phyloP scores from a whole-genome alignment of 2,113 vertebrate species.

The Caretta caretta region DNA sequence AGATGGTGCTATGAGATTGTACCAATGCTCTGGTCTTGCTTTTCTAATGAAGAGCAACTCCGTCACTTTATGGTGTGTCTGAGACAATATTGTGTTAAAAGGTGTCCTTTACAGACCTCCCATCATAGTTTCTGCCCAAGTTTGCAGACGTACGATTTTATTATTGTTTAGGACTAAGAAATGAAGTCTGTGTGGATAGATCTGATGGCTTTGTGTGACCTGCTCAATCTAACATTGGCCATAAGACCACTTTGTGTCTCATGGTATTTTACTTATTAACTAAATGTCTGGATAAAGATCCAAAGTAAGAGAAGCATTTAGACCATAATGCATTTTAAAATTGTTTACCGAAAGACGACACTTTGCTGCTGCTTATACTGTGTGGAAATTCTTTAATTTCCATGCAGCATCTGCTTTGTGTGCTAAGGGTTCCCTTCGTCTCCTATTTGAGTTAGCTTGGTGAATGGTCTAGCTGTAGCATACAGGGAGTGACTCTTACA shows the following conservation, averaged over 20 bases:
- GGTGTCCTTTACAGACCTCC: neutral
- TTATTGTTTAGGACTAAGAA: neutral
- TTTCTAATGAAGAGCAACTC: conserved; percentile 1
- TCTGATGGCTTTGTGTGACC: neutral
- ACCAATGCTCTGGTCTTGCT: neutral
- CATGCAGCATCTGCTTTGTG: neutral
- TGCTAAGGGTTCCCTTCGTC: neutral
- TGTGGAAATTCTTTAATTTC: neutral
- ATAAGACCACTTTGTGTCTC: neutral
- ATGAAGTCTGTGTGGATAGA: neutral
- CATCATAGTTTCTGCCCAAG: neutral
- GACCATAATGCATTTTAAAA: neutral
- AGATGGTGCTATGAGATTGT: conserved; percentile 29
- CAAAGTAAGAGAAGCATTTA: neutral
- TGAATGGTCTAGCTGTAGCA: no score
- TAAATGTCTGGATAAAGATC: neutral
- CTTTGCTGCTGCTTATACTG: neutral
- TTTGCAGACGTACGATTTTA: neutral
- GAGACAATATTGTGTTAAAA: neutral
- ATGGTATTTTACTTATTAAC: neutral
- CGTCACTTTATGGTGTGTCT: neutral
- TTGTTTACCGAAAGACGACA: neutral
- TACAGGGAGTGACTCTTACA: neutral
- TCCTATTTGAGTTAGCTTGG: neutral
- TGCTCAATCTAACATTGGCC: neutral